A percentile compares a stretch with the other conserved stretches of the same genome.
These are phyloP conservation scores for Eurypyga helias DNA, from an alignment of 2,113 vertebrate genomes.

Conservation along the genomic window DNA sequence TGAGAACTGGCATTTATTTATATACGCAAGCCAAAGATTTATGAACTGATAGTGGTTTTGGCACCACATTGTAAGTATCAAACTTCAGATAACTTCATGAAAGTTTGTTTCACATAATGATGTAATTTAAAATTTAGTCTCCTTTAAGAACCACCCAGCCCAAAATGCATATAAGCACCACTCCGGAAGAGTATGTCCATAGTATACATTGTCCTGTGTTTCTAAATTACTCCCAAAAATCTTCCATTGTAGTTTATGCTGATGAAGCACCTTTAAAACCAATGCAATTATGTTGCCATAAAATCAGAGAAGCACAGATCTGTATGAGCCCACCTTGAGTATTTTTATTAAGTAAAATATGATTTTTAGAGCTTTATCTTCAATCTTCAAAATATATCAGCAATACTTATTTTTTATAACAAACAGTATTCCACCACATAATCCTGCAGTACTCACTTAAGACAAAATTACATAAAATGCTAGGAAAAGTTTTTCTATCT, in stretches of 20 bases:
- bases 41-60: background rate
- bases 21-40: conserved; percentile 8
- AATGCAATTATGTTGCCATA: background rate
- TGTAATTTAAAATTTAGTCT: background rate
- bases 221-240: background rate
- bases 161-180: background rate
- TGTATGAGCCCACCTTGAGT: background rate
- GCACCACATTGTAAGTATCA: background rate
- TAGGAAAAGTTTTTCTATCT: background rate
- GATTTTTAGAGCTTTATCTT: background rate
- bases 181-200: background rate
- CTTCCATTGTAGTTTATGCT: background rate
- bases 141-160: background rate
- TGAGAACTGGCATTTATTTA: background rate
- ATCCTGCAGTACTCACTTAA: background rate
- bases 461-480: background rate
- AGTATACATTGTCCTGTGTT: background rate
- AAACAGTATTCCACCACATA: background rate
- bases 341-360: background rate
- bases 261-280: background rate
- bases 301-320: background rate
- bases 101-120: background rate
- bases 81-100: background rate
- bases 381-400: background rate
- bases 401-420: background rate